Conservation (phyloP, 2,888 invertebrate species). For the Papilio demoleus region DNA sequence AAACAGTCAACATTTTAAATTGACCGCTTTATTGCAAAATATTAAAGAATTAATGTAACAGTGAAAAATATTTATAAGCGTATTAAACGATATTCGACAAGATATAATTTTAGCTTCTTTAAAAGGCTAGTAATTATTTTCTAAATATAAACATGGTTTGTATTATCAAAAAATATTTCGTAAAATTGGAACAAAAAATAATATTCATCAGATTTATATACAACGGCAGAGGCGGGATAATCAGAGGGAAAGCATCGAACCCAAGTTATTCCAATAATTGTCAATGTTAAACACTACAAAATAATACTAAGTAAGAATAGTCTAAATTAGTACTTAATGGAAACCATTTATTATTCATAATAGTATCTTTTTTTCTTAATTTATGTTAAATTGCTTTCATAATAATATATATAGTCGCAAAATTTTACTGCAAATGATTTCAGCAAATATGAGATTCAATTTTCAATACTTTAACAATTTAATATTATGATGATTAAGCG, state of each 20-base stretch:
- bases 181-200: constrained; percentile 30
- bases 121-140: constrained; percentile 14
- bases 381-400: constrained; percentile 58
- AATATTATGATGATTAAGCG: constrained; percentile 49
- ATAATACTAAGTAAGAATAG: constrained; percentile 35
- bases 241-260: constrained; percentile 31
- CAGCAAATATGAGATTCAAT: constrained; percentile 66
- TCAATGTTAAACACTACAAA: constrained; percentile 37
- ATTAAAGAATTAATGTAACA: constrained; percentile 38
- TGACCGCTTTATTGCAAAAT: constrained; percentile 47
- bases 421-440: constrained; percentile 56
- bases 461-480: constrained; percentile 57
- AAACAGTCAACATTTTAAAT: constrained; percentile 43
- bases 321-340: constrained; percentile 39
- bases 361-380: constrained; percentile 45
- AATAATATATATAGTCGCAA: constrained; percentile 61
- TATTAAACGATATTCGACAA: constrained; percentile 24
- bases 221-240: constrained; percentile 14
- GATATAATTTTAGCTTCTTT: constrained; percentile 3
- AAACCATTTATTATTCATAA: constrained; percentile 41
- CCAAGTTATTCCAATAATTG: constrained; percentile 31
- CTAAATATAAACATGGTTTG: constrained; percentile 23
- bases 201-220: background rate
- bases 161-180: constrained; percentile 20
- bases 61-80: constrained; percentile 32